Percentiles rank a stretch among this genome's conserved stretches.
Evolutionary conservation across 2,888 invertebrate species (phyloP).

Genomic region (Hyppa rectilinea): DNA sequence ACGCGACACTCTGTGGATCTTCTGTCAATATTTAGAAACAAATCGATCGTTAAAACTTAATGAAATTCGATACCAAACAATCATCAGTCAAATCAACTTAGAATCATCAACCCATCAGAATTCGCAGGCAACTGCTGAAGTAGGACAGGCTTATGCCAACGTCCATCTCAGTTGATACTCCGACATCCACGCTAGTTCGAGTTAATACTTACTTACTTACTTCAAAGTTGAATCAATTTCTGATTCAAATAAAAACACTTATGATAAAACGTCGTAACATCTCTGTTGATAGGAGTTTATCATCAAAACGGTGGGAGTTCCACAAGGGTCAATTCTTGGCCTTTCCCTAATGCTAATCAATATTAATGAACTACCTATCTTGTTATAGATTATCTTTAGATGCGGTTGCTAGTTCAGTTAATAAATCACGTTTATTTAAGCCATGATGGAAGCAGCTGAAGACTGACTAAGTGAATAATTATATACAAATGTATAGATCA

Average conservation of each 20-base stretch:
- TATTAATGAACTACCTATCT: constrained; percentile 32
- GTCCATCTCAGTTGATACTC: too few species aligned
- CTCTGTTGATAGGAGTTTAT: background rate
- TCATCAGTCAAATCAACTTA: background rate
- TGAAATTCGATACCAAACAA: background rate
- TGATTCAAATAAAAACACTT: constrained; percentile 13
- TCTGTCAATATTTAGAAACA: background rate
- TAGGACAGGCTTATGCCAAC: background rate
- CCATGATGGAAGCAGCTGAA: background rate
- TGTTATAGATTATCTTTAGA: constrained; percentile 13
- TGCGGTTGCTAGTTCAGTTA: constrained; percentile 11
- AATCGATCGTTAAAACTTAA: background rate
- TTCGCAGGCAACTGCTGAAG: background rate
- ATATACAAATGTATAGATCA: background rate
- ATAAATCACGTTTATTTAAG: constrained; percentile 1
- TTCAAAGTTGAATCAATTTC: background rate
- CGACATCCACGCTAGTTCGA: background rate
- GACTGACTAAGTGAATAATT: background rate
- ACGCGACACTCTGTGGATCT: background rate
- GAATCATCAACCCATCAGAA: background rate
- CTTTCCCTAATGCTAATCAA: constrained; percentile 33
- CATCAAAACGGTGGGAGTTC: constrained; percentile 25
- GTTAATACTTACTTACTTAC: too few species aligned
- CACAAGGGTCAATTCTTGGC: constrained; percentile 37
- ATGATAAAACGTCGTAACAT: background rate